Evolutionary conservation across 2,888 invertebrate species (phyloP).

Genomic region (Plutella xylostella): DNA sequence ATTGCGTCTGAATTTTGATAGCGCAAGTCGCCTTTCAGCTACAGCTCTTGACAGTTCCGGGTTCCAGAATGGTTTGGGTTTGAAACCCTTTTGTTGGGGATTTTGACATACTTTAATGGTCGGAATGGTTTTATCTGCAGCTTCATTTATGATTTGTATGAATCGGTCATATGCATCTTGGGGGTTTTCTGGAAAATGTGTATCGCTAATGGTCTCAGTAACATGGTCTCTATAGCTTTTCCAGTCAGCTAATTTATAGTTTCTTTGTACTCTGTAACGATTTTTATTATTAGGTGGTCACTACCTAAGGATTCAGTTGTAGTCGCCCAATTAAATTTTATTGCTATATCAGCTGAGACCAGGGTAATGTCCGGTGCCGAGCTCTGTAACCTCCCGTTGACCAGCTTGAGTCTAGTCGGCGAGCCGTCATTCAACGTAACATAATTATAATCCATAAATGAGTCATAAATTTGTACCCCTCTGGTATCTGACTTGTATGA

Average conservation of each 20-base stretch:
- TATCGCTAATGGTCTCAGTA: background rate
- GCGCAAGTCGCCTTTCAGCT: conserved; percentile 9
- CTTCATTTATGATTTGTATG: conserved; percentile 3
- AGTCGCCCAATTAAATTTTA: conserved; percentile 12
- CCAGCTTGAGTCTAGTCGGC: conserved; percentile 14
- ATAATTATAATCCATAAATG: conserved; percentile 11
- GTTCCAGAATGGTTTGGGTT: conserved; percentile 22
- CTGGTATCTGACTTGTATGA: conserved; percentile 15
- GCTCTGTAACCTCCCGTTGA: conserved; percentile 11
- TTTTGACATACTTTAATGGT: conserved; percentile 13
- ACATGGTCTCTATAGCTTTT: background rate
- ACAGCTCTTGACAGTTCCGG: conserved; percentile 7
- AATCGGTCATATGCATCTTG: no score
- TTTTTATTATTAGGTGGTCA: conserved; percentile 16
- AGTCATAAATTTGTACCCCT: conserved; percentile 16
- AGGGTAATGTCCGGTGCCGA: conserved; percentile 17
- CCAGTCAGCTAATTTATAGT: conserved; percentile 7
- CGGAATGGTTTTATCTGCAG: conserved; percentile 11
- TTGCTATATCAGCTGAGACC: conserved; percentile 14
- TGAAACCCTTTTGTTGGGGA: conserved; percentile 16
- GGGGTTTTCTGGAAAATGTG: background rate
- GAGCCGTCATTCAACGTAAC: conserved; percentile 16
- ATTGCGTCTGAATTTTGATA: conserved; percentile 11
- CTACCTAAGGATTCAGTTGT: conserved; percentile 17
- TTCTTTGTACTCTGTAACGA: conserved; percentile 1